These are phyloP conservation scores for Sminthurides bifidus DNA, from an alignment of 1,140 invertebrate genomes.

Conservation along the genomic window DNA sequence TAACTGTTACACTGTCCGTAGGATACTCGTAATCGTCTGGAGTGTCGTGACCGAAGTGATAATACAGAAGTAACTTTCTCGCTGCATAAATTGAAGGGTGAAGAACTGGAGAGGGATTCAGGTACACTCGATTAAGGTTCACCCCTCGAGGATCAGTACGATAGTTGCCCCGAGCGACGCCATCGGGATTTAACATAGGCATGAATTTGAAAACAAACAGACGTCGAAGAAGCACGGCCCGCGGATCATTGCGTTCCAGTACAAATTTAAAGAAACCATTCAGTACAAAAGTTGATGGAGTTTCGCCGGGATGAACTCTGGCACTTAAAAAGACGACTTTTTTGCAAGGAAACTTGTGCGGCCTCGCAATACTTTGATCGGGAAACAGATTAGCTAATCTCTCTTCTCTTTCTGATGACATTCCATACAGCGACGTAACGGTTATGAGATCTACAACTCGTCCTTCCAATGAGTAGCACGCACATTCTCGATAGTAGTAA, in stretches of 20 bases:
- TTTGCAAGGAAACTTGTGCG: conserved; percentile 60
- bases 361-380: conserved; percentile 48
- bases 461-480: conserved; percentile 69
- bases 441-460: conserved; percentile 75
- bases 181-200: conserved; percentile 86
- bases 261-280: conserved; percentile 77
- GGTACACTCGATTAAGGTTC: conserved; percentile 78
- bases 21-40: conserved; percentile 22
- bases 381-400: conserved; percentile 66
- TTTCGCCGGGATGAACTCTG: conserved; percentile 42
- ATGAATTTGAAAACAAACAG: conserved; percentile 83
- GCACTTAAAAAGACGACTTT: conserved; percentile 69
- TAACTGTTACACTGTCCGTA: too few species aligned
- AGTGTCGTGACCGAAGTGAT: conserved; percentile 33
- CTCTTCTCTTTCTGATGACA: conserved; percentile 55
- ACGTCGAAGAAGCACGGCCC: conserved; percentile 56
- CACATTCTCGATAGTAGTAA: conserved; percentile 74
- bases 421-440: conserved; percentile 69
- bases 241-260: conserved; percentile 55
- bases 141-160: conserved; percentile 77
- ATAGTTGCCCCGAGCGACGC: conserved; percentile 72
- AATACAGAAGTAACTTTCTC: conserved; percentile 59
- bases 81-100: conserved; percentile 77
- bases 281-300: conserved; percentile 85
- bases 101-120: conserved; percentile 55